A percentile compares a stretch with the other conserved stretches of the same genome.
Conservation (phyloP, 1,140 invertebrate species). For the Drosophila malerkotliana region DNA sequence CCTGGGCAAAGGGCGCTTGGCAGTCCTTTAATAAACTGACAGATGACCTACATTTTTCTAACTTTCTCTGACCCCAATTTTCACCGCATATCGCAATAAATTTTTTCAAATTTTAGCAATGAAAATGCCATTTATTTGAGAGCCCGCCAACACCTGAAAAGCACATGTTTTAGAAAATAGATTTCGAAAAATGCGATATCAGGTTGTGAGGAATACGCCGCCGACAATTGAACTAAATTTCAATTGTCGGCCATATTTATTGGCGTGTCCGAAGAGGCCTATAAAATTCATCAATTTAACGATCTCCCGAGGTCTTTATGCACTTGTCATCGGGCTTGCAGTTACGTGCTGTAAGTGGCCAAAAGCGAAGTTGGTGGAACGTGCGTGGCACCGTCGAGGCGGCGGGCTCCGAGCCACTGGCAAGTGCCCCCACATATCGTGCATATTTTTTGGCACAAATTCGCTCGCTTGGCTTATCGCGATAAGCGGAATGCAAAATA, state of each 20-base stretch:
- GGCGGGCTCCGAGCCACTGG: conserved; percentile 23
- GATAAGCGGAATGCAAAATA: conserved; percentile 63
- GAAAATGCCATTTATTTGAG: conserved; percentile 26
- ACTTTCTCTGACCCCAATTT: conserved; percentile 14
- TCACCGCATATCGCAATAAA: conserved; percentile 10
- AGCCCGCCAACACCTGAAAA: conserved; percentile 25
- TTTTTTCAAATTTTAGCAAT: conserved; percentile 12
- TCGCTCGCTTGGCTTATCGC: conserved; percentile 50
- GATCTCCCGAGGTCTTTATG: conserved; percentile 65
- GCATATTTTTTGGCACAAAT: conserved; percentile 65
- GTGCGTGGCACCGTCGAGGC: conserved; percentile 46
- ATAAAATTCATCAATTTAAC: conserved; percentile 54
- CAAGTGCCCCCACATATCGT: conserved; percentile 50
- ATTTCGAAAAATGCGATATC: conserved; percentile 24
- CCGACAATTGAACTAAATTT: conserved; percentile 73
- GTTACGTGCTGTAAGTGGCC: conserved; percentile 47
- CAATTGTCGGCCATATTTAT: conserved; percentile 76
- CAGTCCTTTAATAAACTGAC: no score
- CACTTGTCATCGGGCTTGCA: conserved; percentile 59
- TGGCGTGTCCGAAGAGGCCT: conserved; percentile 20
- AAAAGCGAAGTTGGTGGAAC: conserved; percentile 50
- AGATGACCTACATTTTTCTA: no score
- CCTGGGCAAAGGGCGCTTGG: no score
- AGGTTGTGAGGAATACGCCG: conserved; percentile 50
- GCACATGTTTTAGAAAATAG: background rate